phyloP scores from a whole-genome alignment of 2,113 vertebrate species.

The Ctenomys sociabilis region DNA sequence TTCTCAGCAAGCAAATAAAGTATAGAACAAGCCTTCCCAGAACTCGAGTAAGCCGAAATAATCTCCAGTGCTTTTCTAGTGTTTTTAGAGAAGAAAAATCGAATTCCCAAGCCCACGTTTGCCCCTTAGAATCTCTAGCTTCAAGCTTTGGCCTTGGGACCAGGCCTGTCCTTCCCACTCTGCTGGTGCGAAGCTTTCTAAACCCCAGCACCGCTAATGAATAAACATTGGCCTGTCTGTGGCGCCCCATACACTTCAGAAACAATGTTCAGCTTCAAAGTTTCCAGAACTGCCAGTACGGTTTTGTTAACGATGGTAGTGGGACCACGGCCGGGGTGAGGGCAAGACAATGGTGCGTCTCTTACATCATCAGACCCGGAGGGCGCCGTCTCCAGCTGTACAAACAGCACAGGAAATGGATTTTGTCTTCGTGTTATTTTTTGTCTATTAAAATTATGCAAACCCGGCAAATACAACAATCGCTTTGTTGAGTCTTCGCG shows the following conservation, averaged over 20 bases:
- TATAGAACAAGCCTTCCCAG: background rate
- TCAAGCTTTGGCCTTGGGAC: background rate
- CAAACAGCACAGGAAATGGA: constrained; percentile 89
- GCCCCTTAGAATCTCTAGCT: background rate
- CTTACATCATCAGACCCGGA: constrained; percentile 69
- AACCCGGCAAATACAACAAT: constrained; percentile 88
- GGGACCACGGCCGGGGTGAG: constrained; percentile 63
- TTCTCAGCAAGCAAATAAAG: constrained; percentile 43
- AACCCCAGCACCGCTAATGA: constrained; percentile 25
- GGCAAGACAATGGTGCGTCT: constrained; percentile 68
- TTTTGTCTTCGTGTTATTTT: constrained; percentile 81
- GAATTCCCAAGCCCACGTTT: background rate
- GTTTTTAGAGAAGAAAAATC: background rate
- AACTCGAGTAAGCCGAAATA: background rate
- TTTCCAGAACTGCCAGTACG: constrained; percentile 55
- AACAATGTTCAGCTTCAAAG: constrained; percentile 66
- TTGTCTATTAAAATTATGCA: constrained; percentile 87
- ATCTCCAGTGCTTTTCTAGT: background rate
- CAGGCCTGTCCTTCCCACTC: background rate
- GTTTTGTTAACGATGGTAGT: constrained; percentile 72
- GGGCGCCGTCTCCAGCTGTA: constrained; percentile 88
- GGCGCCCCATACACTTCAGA: constrained; percentile 43
- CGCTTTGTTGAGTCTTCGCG: constrained; percentile 86
- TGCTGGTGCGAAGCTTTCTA: background rate
- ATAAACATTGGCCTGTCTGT: constrained; percentile 47